These are phyloP conservation scores for Metalampra italica DNA, from an alignment of 2,888 invertebrate species.

Conservation along the genomic window DNA sequence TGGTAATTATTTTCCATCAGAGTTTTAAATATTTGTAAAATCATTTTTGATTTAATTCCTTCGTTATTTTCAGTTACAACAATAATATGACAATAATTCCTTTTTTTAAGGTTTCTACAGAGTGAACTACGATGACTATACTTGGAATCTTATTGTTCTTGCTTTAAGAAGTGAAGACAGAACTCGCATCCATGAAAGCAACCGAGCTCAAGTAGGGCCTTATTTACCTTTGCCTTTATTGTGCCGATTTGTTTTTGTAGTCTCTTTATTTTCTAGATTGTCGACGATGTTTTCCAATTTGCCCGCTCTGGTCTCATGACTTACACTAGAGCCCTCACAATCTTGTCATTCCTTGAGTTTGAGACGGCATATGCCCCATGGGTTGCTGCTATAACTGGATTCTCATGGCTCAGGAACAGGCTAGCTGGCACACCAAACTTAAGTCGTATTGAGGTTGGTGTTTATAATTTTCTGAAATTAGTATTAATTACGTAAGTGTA, in stretches of 20 bases:
- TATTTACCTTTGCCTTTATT: neutral
- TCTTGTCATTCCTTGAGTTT: slow-evolving; percentile 82
- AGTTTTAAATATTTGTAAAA: too few species aligned
- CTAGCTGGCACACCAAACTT: slow-evolving; percentile 34
- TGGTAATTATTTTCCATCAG: slow-evolving; percentile 46
- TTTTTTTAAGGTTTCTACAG: slow-evolving; percentile 79
- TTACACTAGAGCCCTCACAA: slow-evolving; percentile 81
- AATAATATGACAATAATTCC: too few species aligned
- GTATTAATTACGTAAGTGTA: slow-evolving; percentile 32
- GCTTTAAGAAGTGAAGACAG: slow-evolving; percentile 53
- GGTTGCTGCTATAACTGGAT: slow-evolving; percentile 80
- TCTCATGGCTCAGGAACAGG: slow-evolving; percentile 70
- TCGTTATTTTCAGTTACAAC: too few species aligned
- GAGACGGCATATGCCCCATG: slow-evolving; percentile 89
- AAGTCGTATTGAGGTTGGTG: slow-evolving; percentile 1
- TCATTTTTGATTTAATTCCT: too few species aligned
- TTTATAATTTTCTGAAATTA: slow-evolving; percentile 28
- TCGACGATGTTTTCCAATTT: slow-evolving; percentile 88
- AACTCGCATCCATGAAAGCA: slow-evolving; percentile 78
- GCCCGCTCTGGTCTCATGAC: slow-evolving; percentile 81
- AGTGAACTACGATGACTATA: slow-evolving; percentile 80
- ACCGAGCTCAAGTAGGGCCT: slow-evolving; percentile 82
- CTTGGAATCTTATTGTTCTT: slow-evolving; percentile 73
- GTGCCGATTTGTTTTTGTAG: neutral
- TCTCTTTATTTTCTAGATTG: slow-evolving; percentile 51